A percentile compares a stretch with the other conserved stretches of the same genome.
Evolutionary conservation across 2,888 invertebrate species (phyloP).

Genomic region (Danaus chrysippus): DNA sequence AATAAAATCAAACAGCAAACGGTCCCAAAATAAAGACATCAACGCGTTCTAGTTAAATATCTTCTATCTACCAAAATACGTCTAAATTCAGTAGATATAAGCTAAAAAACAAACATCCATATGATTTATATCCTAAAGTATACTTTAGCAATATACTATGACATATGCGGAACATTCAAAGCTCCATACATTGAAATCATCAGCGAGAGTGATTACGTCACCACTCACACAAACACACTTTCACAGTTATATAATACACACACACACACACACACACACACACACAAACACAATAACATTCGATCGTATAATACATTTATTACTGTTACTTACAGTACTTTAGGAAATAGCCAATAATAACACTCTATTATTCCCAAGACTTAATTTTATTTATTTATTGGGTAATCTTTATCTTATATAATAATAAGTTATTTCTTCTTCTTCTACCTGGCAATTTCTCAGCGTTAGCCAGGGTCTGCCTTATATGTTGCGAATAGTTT

Average conservation of each 20-base stretch:
- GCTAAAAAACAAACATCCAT: conserved; percentile 40
- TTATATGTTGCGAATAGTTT: too few species aligned
- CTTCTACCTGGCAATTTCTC: too few species aligned
- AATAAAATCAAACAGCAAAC: not conserved
- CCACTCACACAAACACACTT: conserved; percentile 72
- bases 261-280: conserved; percentile 67
- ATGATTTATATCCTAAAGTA: too few species aligned
- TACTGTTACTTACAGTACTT: not conserved
- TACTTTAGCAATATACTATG: conserved; percentile 32
- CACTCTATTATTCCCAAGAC: too few species aligned
- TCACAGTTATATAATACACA: conserved; percentile 77
- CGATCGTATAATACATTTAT: too few species aligned
- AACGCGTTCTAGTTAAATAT: conserved; percentile 24
- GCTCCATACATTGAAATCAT: conserved; percentile 60
- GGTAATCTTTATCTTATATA: not conserved
- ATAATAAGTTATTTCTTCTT: too few species aligned
- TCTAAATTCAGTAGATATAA: not conserved
- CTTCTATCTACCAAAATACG: conserved; percentile 22
- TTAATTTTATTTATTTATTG: conserved; percentile 2
- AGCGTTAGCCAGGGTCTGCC: too few species aligned
- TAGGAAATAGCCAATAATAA: not conserved
- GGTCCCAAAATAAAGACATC: conserved; percentile 28
- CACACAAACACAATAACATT: too few species aligned
- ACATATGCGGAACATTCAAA: conserved; percentile 51
- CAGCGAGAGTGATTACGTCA: conserved; percentile 76